Base-by-base conservation (phyloP, 2,797 vertebrate species). In the Enteromius afrohamiltoni region DNA sequence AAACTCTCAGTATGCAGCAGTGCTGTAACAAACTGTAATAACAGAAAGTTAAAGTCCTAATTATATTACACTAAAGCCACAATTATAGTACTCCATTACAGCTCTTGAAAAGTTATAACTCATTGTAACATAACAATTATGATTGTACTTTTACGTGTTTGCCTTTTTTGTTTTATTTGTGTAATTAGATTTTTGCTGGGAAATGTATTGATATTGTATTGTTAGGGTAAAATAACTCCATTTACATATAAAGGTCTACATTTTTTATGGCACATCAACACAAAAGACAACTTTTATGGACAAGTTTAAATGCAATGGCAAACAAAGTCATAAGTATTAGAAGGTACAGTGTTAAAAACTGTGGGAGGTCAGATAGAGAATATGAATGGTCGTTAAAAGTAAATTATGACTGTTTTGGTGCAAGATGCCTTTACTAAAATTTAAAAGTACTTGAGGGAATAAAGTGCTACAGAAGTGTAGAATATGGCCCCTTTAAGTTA, bases 41-140 rank as follows among this genome's bases (percentile, higher is more conserved):
- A 49, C 53, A 81, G 42, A 60, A 74, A 73, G 40, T 73, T 80
- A 34, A 73, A 81, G 55, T 81, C 21, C 29, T 81, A 10, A 73
- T 73, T 81, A 23, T 73, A 73, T 81, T 42, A 80, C 31, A 60
- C 60, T 37, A 73, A 62, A 73, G 40, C 37, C 19, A 70, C 49
- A 60, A 45, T 80, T 45, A 60, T 71, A 31, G 16, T 70, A 21
- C n/a, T 55, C 51, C 1, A 70, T 80, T 31, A 71, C 71, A 80
- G 40, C 51, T 1, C 21, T 49, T 49, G 1, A 34, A 34, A 81
- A 73, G 13, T 49, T 23, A 51, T 64, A 81, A 49, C n/a, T n/a
- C n/a, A n/a, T n/a, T n/a, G n/a, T n/a, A n/a, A n/a, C n/a, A n/a
- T n/a, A n/a, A n/a, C n/a, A n/a, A n/a, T n/a, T n/a, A n/a, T n/a